phyloP scores from a whole-genome alignment of 2,113 vertebrate species.

The Prolemur simus region DNA sequence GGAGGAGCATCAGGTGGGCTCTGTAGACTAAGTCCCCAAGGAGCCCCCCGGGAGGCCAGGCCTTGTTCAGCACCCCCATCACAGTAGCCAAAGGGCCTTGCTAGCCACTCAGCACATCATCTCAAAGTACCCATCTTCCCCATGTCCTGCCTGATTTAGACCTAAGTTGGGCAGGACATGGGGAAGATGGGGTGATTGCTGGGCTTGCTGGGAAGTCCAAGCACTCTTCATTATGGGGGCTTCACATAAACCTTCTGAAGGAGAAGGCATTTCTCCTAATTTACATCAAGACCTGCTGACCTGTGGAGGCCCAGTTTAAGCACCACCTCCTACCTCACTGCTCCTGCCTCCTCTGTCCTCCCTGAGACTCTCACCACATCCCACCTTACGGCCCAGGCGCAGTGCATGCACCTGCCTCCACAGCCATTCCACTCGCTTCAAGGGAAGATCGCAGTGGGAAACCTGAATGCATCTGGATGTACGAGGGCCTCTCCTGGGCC shows the following conservation, averaged over 20 bases:
- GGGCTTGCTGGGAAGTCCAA: neutral
- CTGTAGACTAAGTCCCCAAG: neutral
- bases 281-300: neutral
- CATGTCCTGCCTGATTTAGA: too few relatives aligned
- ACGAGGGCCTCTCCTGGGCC: neutral
- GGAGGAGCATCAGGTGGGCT: neutral
- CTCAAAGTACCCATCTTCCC: too few relatives aligned
- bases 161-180: neutral
- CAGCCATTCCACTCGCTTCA: too few relatives aligned
- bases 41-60: neutral
- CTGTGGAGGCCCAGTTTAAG: neutral
- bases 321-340: neutral
- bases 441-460: neutral
- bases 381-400: neutral
- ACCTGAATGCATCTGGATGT: neutral
- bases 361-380: neutral
- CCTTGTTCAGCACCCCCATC: neutral
- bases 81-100: neutral
- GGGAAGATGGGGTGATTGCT: neutral
- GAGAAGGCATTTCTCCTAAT: too few relatives aligned
- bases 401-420: neutral
- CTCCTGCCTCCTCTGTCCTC: neutral
- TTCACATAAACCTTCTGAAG: neutral
- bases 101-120: neutral
- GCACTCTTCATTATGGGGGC: fast-evolving